Base-by-base conservation (phyloP, 1,140 invertebrate species). In the Zaprionus vittiger region DNA sequence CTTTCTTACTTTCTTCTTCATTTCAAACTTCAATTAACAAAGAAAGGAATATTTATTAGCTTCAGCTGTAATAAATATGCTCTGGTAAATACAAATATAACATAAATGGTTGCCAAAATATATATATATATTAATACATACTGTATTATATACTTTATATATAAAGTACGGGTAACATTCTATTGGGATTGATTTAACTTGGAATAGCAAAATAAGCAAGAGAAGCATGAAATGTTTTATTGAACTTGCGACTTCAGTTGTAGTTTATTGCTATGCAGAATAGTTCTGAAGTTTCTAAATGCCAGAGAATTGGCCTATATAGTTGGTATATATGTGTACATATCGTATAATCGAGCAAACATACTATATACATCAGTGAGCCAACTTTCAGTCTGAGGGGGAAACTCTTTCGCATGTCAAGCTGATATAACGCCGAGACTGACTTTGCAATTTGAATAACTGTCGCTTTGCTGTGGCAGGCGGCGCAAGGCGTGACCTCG, bases 401-500 rank as follows among this genome's bases (percentile, higher is more conserved):
- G 47, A 47, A 68, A 34, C 41, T n/a, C 34, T 72, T 47, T 73
- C 63, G 83, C 83, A 81, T 87, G 83, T 87, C 85, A 73, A 69
- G 65, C 74, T 55, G 75, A 79, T 66, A 87, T 89, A 79, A 87
- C 68, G 77, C 41, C 71, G 64, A 17, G 41, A 47, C 65, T 64
- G 67, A 54, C 74, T 62, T 72, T 77, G 80, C 80, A 79, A 87
- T 89, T 87, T 87, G 80, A 89, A 87, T 87, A 87, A 87, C 89
- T 84, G 78, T 75, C 55, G 64, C 60, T 70, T 74, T 59, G 73
- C 34, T 49, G 60, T 75, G 73, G 73, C 67, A 71, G 54, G 60
- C 66, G 44, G 84, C 56, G 64, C 65, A 59, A 22, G 55, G 65
- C 61, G 65, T 69, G 63, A 66, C 74, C 77, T 72, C 73, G 67